Conservation (phyloP, 2,113 vertebrate genomes). For the Pycnonotus jocosus region DNA sequence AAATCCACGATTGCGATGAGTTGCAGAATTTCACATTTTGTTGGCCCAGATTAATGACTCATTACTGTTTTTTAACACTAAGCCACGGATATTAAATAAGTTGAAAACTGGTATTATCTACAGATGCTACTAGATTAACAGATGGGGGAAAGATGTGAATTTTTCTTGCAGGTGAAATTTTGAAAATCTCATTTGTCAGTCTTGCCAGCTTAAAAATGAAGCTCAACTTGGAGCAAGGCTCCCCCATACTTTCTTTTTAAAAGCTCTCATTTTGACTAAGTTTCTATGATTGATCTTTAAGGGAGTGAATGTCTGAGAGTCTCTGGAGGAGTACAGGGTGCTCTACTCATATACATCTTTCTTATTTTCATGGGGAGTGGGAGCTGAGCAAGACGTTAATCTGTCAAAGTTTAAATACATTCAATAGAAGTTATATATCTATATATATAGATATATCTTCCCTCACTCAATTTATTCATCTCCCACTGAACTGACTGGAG, state of each 20-base stretch:
- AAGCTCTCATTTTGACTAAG: neutral
- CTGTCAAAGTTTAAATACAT: neutral
- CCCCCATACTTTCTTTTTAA: neutral
- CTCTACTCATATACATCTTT: neutral
- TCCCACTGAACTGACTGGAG: neutral
- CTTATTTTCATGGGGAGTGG: neutral
- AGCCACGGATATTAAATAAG: fast-evolving
- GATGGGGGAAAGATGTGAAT: neutral
- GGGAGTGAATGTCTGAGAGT: neutral
- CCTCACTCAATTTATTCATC: neutral
- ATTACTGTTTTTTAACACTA: neutral
- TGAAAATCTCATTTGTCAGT: neutral
- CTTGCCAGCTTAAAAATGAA: neutral
- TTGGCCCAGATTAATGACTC: neutral
- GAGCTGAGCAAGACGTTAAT: neutral
- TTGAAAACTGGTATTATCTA: neutral
- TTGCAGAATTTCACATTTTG: neutral
- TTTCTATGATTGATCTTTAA: neutral
- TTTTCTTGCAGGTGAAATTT: neutral
- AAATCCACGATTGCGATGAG: neutral
- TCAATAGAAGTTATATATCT: neutral
- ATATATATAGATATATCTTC: neutral
- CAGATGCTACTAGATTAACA: neutral
- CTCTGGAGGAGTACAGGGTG: neutral
- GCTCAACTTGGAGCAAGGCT: neutral